Conservation (phyloP, 2,888 invertebrate genomes). For the Tetrapedia diversipes region DNA sequence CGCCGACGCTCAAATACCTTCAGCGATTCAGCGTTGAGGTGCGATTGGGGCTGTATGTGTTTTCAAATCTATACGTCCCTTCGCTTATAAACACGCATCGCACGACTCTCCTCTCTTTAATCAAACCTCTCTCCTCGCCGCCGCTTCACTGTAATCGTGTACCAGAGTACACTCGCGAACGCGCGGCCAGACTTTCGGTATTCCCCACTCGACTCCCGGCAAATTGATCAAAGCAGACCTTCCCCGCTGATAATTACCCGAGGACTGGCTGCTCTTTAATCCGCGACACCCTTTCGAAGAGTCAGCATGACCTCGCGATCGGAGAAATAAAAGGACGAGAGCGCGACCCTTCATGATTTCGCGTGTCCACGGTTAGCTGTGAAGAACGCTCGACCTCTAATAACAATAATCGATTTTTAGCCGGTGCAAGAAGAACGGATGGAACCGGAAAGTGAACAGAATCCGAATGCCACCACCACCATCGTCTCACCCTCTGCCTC, state of each 20-base stretch:
- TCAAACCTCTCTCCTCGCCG: too few species aligned
- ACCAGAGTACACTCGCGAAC: too few species aligned
- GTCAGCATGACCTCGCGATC: background rate
- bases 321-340: background rate
- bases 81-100: too few species aligned
- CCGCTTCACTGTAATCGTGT: too few species aligned
- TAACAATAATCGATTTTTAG: background rate
- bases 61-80: too few species aligned
- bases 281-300: background rate
- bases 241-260: background rate
- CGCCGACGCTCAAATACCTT: background rate
- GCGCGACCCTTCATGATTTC: too few species aligned
- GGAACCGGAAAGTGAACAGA: conserved; percentile 6
- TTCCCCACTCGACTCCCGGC: background rate
- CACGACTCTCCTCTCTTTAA: too few species aligned
- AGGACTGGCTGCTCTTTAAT: background rate
- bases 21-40: conserved; percentile 9
- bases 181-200: background rate
- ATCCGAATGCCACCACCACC: too few species aligned
- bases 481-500: too few species aligned
- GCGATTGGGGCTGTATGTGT: too few species aligned
- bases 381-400: conserved; percentile 6
- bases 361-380: too few species aligned
- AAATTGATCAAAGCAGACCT: background rate
- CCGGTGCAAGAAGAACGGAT: background rate